phyloP scores from a whole-genome alignment of 2,888 invertebrate species.

The Arrhopalites spinosus region DNA sequence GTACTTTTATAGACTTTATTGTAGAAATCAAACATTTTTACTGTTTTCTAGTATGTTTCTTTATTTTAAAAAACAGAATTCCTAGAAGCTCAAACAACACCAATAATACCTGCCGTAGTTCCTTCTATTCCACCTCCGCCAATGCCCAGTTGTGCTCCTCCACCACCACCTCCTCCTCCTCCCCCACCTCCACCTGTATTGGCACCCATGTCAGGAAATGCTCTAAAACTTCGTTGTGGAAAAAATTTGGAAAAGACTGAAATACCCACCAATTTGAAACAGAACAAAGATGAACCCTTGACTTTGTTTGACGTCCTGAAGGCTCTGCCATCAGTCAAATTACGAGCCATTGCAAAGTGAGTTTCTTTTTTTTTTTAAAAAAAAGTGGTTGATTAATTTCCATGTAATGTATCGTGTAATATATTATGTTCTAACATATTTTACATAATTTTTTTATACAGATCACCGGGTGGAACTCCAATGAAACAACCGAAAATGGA shows the following conservation, averaged over 20 bases:
- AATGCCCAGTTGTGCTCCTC: conserved; percentile 37
- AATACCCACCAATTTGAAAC: background rate
- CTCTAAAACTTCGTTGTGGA: conserved; percentile 2
- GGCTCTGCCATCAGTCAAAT: conserved; percentile 46
- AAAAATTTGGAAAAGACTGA: conserved; percentile 5
- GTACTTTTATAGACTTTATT: no score
- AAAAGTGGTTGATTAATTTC: background rate
- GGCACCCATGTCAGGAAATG: background rate
- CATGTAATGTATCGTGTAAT: no score
- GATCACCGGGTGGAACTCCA: conserved; percentile 60
- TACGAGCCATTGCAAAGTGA: conserved; percentile 48
- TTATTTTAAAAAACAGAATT: no score
- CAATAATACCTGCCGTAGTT: background rate
- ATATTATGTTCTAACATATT: no score
- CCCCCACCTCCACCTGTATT: conserved; percentile 16
- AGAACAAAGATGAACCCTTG: conserved; percentile 14
- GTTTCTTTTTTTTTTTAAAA: background rate
- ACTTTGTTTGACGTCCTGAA: conserved; percentile 52
- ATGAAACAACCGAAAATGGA: conserved; percentile 49
- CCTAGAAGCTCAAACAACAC: conserved; percentile 16
- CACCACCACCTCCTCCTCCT: conserved; percentile 27
- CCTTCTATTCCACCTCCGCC: conserved; percentile 19
- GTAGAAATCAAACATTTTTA: no score
- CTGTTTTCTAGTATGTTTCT: no score
- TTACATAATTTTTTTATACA: conserved; percentile 40